A percentile compares a stretch with the other conserved stretches of the same genome.
Evolutionary conservation across 2,113 vertebrate species (phyloP).

Genomic region (Sinocyclocheilus grahami): DNA sequence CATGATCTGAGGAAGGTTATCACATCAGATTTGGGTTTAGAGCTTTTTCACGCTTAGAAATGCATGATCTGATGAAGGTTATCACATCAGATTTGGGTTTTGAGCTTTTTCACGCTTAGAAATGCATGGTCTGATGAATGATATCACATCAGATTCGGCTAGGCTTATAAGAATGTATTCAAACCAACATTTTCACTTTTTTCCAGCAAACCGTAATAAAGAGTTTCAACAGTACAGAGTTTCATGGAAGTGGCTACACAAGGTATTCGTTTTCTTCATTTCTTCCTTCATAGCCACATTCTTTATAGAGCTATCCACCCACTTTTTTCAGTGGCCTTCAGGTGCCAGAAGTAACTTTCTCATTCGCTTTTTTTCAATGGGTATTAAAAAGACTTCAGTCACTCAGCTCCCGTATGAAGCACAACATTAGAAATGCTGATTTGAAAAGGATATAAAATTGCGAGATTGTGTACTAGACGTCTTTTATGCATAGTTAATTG

Average conservation of each 20-base stretch:
- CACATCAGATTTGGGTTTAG: not conserved
- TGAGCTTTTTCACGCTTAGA: not conserved
- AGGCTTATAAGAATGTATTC: not conserved
- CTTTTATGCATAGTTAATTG: no score
- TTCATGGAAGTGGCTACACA: constrained; percentile 96
- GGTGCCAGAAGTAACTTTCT: not conserved
- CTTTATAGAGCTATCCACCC: not conserved
- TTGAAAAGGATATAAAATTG: no score
- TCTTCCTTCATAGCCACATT: not conserved
- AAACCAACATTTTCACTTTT: constrained; percentile 44
- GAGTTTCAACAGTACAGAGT: constrained; percentile 89
- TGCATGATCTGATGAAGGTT: not conserved
- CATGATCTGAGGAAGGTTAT: not conserved
- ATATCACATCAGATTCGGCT: not conserved
- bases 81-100: not conserved
- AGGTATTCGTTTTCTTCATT: constrained; percentile 77
- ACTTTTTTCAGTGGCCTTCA: no score
- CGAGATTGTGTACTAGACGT: no score
- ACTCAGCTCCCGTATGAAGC: no score
- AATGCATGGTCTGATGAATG: not conserved
- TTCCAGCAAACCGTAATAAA: constrained; percentile 94
- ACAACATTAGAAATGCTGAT: no score
- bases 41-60: not conserved
- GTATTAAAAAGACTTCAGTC: not conserved
- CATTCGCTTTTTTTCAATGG: not conserved